These are phyloP conservation scores for Andrena flavipes DNA, from an alignment of 2,888 invertebrate species.

Conservation along the genomic window DNA sequence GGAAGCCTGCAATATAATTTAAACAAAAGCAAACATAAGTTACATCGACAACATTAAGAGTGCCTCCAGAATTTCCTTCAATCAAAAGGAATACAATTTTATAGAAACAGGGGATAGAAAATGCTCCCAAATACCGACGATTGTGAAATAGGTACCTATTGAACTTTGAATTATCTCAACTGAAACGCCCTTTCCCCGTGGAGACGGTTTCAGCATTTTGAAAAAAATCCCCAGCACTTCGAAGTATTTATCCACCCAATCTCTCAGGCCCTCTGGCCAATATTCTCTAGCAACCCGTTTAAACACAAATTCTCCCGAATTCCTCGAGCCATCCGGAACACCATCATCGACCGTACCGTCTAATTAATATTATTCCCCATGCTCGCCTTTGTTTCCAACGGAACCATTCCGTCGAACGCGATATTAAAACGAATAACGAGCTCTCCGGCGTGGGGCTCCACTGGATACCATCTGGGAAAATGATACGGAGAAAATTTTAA, in stretches of 20 bases:
- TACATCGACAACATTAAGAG: too few species aligned
- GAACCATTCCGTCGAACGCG: conserved; percentile 39
- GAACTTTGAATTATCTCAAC: too few species aligned
- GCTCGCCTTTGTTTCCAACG: conserved; percentile 13
- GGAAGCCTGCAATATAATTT: too few species aligned
- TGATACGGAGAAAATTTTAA: conserved; percentile 68
- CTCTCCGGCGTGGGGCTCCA: conserved; percentile 26
- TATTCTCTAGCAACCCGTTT: neutral
- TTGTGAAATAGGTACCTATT: too few species aligned
- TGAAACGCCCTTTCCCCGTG: too few species aligned
- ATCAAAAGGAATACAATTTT: too few species aligned
- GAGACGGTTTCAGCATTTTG: too few species aligned
- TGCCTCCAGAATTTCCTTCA: too few species aligned
- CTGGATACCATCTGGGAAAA: conserved; percentile 65
- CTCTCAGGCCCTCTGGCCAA: neutral
- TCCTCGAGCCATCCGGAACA: conserved; percentile 15
- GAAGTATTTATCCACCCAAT: neutral
- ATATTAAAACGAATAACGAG: conserved; percentile 60
- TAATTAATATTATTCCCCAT: conserved; percentile 48
- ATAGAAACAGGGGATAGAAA: too few species aligned
- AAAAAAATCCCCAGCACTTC: neutral
- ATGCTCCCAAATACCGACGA: too few species aligned
- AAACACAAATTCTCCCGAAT: conserved; percentile 2
- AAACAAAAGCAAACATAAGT: too few species aligned
- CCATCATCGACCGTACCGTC: conserved; percentile 22